Conservation (phyloP, 2,113 vertebrate genomes). For the Taurulus bubalis region DNA sequence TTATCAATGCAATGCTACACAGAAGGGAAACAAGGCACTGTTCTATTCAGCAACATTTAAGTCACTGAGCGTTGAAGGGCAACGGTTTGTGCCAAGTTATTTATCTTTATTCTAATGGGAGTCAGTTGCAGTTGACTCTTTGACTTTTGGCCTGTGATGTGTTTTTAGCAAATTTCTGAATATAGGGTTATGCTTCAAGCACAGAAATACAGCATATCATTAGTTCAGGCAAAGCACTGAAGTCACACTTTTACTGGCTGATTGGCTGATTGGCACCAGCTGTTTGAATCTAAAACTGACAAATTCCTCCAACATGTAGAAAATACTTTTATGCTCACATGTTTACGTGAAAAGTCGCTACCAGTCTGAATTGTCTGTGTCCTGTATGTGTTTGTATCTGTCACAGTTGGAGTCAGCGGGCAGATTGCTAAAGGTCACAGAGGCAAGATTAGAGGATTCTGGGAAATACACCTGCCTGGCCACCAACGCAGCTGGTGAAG, state of each 20-base stretch:
- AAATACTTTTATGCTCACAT: background rate
- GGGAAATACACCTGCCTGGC: slow-evolving; percentile 94
- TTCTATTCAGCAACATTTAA: background rate
- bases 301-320: background rate
- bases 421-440: slow-evolving; percentile 86
- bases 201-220: background rate
- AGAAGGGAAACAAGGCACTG: background rate
- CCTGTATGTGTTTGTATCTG: slow-evolving; percentile 13
- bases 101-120: background rate
- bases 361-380: background rate
- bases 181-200: background rate
- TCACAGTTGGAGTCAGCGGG: slow-evolving; percentile 92
- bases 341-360: slow-evolving; percentile 21
- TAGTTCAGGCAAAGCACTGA: background rate
- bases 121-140: background rate
- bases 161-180: background rate
- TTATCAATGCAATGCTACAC: background rate
- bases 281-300: background rate
- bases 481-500: slow-evolving; percentile 95
- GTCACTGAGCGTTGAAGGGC: background rate
- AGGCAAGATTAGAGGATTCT: slow-evolving; percentile 87
- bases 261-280: background rate
- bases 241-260: background rate
- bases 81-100: background rate
- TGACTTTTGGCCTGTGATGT: background rate